phyloP scores from a whole-genome alignment of 2,888 invertebrate genomes.

The Augochlorella aurata region DNA sequence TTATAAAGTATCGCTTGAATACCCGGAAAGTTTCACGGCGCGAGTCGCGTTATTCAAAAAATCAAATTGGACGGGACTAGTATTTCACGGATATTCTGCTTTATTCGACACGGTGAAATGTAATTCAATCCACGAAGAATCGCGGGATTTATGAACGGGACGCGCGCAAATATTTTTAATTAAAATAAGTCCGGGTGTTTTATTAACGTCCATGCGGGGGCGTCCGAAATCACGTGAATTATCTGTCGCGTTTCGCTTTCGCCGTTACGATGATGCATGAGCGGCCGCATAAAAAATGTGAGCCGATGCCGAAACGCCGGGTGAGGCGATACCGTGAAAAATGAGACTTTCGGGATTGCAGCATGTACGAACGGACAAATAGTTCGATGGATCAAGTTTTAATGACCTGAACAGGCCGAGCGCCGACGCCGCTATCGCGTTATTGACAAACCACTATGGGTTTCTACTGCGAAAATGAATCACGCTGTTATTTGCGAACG shows the following conservation, averaged over 20 bases:
- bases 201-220: constrained; percentile 49
- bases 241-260: constrained; percentile 68
- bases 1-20: neutral
- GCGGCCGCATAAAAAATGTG: constrained; percentile 69
- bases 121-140: neutral
- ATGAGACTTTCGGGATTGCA: constrained; percentile 72
- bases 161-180: constrained; percentile 48
- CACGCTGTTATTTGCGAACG: constrained; percentile 67
- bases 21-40: neutral
- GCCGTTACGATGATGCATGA: constrained; percentile 70
- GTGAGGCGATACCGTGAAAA: constrained; percentile 70
- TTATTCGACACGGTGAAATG: neutral
- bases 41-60: neutral
- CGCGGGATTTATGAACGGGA: constrained; percentile 14
- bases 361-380: constrained; percentile 71
- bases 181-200: constrained; percentile 58
- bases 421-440: constrained; percentile 71
- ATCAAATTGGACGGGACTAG: neutral
- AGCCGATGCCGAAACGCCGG: constrained; percentile 63
- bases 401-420: constrained; percentile 72
- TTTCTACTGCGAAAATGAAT: constrained; percentile 68
- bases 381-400: constrained; percentile 74
- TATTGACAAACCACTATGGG: constrained; percentile 73
- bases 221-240: constrained; percentile 60
- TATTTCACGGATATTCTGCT: constrained; percentile 5